Evolutionary conservation across 2,888 invertebrate genomes (phyloP), one percentile per base, ranked within the genome.

Genomic region (Andrena dorsata): DNA sequence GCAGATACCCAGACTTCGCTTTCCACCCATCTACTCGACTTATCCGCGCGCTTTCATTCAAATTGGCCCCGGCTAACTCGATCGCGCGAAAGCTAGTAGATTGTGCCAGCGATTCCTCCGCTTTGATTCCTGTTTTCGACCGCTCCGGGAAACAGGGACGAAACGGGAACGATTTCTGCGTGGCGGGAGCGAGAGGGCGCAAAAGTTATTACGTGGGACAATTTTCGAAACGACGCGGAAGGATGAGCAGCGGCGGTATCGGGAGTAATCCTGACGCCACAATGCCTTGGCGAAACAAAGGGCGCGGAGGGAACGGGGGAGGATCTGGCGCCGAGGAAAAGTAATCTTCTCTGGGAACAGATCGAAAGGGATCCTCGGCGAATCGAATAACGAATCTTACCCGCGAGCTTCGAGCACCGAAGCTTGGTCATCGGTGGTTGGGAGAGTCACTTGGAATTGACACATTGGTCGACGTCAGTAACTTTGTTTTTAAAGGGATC

Each of bases 281-380:
- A 53, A 63, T 8, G 28, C 28, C 64, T n/a, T 41, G 72, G 49
- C 72, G 76, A 73, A 84, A 81, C 64, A 65, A 58, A 73, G 58
- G 20, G 30, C 53, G 63, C 16, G 16, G 41, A 13, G 53, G 56
- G 72, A 53, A 51, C 53, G 53, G 49, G 53, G 13, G 8, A 23
- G 47, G 35, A 63, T 76, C 65, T 58, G 26, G 49, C 58, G 53
- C 7, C 23, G 49, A 66, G 35, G 61, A 80, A 51, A 63, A 66
- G 28, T 76, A 66, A 76, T 76, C 77, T 58, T 30, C 20, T 28
- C 28, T 26, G 41, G 23, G 76, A 28, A 16, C 32, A 41, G 47
- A 26, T 32, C 23, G 49, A 68, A 30, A 30, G 61, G 20, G 28
- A 51, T 28, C n/a, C 8, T 20, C 7, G 26, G 47, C 28, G 28